A percentile compares a stretch with the other conserved stretches of the same genome.
These are phyloP conservation scores for Archips crataeganus DNA, from an alignment of 2,888 invertebrate genomes.

Conservation along the genomic window DNA sequence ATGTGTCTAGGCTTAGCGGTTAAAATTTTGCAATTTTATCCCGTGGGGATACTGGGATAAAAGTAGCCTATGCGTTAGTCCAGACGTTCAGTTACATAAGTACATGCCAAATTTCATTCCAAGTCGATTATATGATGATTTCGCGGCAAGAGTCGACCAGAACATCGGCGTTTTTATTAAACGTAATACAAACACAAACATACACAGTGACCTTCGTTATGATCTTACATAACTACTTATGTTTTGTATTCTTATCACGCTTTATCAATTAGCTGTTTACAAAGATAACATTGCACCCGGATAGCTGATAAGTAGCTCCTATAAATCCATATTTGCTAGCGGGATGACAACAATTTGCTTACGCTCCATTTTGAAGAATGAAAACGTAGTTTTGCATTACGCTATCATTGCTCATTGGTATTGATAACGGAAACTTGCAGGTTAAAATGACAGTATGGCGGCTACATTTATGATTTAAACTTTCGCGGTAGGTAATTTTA, in stretches of 20 bases:
- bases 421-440: background rate
- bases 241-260: conserved; percentile 14
- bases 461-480: too few relatives aligned
- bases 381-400: background rate
- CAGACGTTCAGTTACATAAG: too few relatives aligned
- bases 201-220: background rate
- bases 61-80: too few relatives aligned
- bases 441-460: too few relatives aligned
- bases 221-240: background rate
- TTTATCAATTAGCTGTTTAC: conserved; percentile 13
- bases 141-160: too few relatives aligned
- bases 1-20: too few relatives aligned
- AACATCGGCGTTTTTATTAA: too few relatives aligned
- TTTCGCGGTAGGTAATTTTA: too few relatives aligned
- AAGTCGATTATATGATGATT: too few relatives aligned
- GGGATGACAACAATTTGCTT: background rate
- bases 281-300: conserved; percentile 15
- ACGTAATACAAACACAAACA: background rate
- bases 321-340: conserved; percentile 8
- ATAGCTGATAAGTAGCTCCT: background rate
- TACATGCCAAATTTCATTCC: too few relatives aligned
- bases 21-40: too few relatives aligned
- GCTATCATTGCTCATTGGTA: background rate
- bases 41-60: too few relatives aligned
- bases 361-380: background rate